Conservation (phyloP, 1,140 invertebrate species). For the Pararge aegeria region DNA sequence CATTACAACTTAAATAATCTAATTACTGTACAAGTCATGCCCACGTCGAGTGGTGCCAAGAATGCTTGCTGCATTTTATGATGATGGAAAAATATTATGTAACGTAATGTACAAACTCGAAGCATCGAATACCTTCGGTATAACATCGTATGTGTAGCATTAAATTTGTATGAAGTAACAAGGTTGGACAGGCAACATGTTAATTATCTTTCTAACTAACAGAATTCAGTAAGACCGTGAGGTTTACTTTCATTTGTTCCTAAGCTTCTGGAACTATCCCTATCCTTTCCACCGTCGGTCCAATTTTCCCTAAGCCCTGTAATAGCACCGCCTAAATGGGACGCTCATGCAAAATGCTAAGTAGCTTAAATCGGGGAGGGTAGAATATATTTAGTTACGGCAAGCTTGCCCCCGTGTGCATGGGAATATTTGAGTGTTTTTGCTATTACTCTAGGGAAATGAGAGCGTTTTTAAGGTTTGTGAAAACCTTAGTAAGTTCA, state of each 20-base stretch:
- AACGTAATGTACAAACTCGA: no score
- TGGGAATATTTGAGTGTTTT: background rate
- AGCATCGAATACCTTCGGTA: background rate
- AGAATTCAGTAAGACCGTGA: conserved; percentile 5
- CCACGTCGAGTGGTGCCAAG: no score
- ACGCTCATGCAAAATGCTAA: conserved; percentile 25
- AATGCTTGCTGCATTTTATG: no score
- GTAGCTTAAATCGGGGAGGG: conserved; percentile 10
- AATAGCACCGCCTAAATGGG: conserved; percentile 17
- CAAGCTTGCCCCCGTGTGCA: background rate
- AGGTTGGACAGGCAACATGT: background rate
- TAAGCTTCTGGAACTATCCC: conserved; percentile 8
- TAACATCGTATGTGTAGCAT: background rate
- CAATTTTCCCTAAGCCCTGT: conserved; percentile 25
- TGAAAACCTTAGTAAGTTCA: no score
- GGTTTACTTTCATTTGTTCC: conserved; percentile 7
- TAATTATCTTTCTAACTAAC: background rate
- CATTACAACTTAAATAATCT: no score
- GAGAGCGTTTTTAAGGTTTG: background rate
- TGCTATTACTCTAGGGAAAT: background rate
- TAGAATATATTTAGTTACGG: conserved; percentile 19
- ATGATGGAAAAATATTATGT: no score
- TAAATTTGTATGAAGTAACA: background rate
- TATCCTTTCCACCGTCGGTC: conserved; percentile 13
- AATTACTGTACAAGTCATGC: no score